Base-by-base conservation (phyloP, 1,140 invertebrate genomes). In the Telenomus remus region DNA sequence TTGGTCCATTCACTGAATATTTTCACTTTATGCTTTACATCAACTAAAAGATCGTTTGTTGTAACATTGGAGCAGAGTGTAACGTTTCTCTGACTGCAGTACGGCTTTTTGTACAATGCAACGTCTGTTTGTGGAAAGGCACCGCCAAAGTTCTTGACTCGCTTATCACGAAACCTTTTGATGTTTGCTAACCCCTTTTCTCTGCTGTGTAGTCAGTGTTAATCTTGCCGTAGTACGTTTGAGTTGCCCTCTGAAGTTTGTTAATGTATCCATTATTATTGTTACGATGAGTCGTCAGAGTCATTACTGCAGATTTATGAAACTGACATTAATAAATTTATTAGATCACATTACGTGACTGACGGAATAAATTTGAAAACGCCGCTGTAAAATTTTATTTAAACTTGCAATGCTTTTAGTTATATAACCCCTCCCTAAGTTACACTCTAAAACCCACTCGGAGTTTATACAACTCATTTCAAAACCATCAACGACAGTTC, bases 141-240 rank as follows among this genome's bases (percentile, higher is more conserved):
- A 65, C 70, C 61, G 55, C 60, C 54, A 65, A 73, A 73, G 70
- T 73, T 65, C 55, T 60, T 73, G 61, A 65, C 69, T 64, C 54
- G 55, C 69, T 72, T 72, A 72, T 72, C 69, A 60, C 48, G 69
- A 65, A 72, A 65, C 69, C 69, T 72, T 72, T 72, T 72, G 69
- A 72, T 72, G 69, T 72, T 72, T 72, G 54, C 68, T 64, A 53
- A 64, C 60, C 59, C 68, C 51, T 53, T 64, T 64, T 57, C 59
- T 61, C 50, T 54, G 50, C 54, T 50, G 44, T 39, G 19, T 34
- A 57, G 68, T 71, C 68, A 64, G 47, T 64, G 59, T 71, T 71
- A 71, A 71, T 71, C 68, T 63, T 46, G 56, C 37, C 48, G 34
- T 14, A 63, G 51, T 56, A 55, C 50, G 51, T 71, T 71, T 63